Evolutionary conservation across 2,113 vertebrate species (phyloP), one percentile per base, ranked within the genome.

Genomic region (Corythornis madagascariensis): DNA sequence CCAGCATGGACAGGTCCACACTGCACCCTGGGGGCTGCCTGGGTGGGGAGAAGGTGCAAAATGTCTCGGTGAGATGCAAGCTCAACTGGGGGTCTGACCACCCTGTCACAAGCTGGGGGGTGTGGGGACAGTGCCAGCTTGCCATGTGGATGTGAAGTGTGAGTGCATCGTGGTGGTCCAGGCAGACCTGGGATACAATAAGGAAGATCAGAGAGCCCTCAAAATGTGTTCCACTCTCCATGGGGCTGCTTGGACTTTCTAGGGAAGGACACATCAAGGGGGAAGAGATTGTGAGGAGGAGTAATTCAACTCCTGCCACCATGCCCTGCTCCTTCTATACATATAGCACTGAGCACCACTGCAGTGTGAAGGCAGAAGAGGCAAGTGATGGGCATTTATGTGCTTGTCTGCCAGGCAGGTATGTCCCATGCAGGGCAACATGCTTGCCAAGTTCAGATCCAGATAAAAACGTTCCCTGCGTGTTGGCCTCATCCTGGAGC

Each of bases 61-160:
- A 97, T 96, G 60, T 38, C 95, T 92, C 73, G 1, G 48, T 5
- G 70, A 88, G 71, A 33, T 2, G 87, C 67, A 29, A 96, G 78
- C 90, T 88, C 84, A 31, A 66, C 72, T 69, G 82, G 76, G 48
- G 72, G 8, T 26, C 35, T 61, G 75, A 47, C 43, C 59, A 86
- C 21, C 55, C 50, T 35, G 18, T 75, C 13, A 5, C 40, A 35
- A 57, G 25, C 24, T 7, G 24, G 21, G 0, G 1, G 43, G 26
- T 12, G 56, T 56, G 53, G 52, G 24, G 33, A 57, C 64, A 48
- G 43, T 33, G 48, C 40, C 56, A 60, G 48, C 43, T 89, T 6
- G 0, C 47, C 75, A 15, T 4, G 19, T 28, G 47, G 47, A 29
- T 69, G 86, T 56, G 18, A 88, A 88, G 65, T 17, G 20, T 1